A percentile compares a stretch with the other conserved stretches of the same genome.
phyloP scores from a whole-genome alignment of 2,888 invertebrate genomes.

The Clepsis dumicolana region DNA sequence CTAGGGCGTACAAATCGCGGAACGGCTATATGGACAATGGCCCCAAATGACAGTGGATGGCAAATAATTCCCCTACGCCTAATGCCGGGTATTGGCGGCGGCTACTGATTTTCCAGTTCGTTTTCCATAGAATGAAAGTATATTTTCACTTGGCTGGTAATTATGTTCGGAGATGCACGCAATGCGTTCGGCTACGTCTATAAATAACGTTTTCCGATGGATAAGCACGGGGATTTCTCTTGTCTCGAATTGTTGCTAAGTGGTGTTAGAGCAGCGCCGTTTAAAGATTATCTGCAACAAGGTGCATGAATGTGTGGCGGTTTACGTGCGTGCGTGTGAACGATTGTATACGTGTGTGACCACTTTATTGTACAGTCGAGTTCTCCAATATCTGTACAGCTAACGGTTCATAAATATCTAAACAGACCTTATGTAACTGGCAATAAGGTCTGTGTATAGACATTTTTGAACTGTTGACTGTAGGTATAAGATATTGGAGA shows the following conservation, averaged over 20 bases:
- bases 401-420: too few relatives aligned
- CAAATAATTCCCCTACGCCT: slow-evolving; percentile 43
- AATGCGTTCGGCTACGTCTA: slow-evolving; percentile 39
- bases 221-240: slow-evolving; percentile 41
- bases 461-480: too few relatives aligned
- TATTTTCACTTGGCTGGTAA: slow-evolving; percentile 55
- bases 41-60: slow-evolving; percentile 43
- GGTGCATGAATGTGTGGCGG: not conserved
- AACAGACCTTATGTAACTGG: too few relatives aligned
- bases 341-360: too few relatives aligned
- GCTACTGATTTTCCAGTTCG: slow-evolving; percentile 69
- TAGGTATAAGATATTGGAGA: too few relatives aligned
- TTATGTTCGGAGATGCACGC: slow-evolving; percentile 43
- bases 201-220: slow-evolving; percentile 41
- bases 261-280: not conserved
- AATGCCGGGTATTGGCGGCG: slow-evolving; percentile 44
- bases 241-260: slow-evolving; percentile 22
- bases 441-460: too few relatives aligned
- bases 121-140: slow-evolving; percentile 62
- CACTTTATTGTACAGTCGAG: too few relatives aligned
- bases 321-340: not conserved
- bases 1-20: slow-evolving; percentile 32
- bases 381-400: too few relatives aligned
- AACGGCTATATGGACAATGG: slow-evolving; percentile 46
- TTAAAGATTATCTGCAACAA: not conserved